These are phyloP conservation scores for Autographa gamma DNA, from an alignment of 2,888 invertebrate species.

Conservation along the genomic window DNA sequence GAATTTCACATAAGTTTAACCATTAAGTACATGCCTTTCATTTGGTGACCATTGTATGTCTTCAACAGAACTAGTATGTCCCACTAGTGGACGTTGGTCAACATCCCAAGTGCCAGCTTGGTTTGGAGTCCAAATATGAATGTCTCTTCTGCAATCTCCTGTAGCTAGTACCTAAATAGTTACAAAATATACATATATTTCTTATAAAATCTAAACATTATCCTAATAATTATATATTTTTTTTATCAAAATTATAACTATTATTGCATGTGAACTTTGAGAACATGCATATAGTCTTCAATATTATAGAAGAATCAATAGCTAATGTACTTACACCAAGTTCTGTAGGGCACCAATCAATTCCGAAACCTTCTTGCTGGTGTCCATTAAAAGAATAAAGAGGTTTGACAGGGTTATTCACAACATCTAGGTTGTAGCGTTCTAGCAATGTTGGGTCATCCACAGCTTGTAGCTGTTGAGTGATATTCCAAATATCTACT, in stretches of 20 bases:
- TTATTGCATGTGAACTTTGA: no score
- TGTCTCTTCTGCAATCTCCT: conserved; percentile 97
- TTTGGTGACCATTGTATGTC: conserved; percentile 99
- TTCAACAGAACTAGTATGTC: conserved; percentile 98
- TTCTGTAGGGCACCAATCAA: conserved; percentile 96
- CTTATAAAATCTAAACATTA: no score
- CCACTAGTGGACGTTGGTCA: conserved; percentile 95
- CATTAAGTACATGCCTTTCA: conserved; percentile 89
- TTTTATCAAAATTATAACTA: no score
- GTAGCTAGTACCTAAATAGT: conserved; percentile 93
- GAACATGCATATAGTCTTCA: no score
- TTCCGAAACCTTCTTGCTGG: conserved; percentile 97
- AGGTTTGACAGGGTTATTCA: conserved; percentile 90
- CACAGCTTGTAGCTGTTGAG: conserved; percentile 93
- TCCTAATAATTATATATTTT: no score
- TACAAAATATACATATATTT: background rate
- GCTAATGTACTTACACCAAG: conserved; percentile 91
- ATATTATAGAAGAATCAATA: no score
- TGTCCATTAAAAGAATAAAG: conserved; percentile 97
- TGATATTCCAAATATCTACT: conserved; percentile 97
- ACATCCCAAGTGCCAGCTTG: conserved; percentile 96
- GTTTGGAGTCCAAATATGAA: conserved; percentile 97
- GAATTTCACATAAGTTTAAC: background rate
- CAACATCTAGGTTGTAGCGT: conserved; percentile 90
- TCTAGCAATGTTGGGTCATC: conserved; percentile 91